Evolutionary conservation across 1,140 invertebrate species (phyloP).

Genomic region (Homarus americanus): DNA sequence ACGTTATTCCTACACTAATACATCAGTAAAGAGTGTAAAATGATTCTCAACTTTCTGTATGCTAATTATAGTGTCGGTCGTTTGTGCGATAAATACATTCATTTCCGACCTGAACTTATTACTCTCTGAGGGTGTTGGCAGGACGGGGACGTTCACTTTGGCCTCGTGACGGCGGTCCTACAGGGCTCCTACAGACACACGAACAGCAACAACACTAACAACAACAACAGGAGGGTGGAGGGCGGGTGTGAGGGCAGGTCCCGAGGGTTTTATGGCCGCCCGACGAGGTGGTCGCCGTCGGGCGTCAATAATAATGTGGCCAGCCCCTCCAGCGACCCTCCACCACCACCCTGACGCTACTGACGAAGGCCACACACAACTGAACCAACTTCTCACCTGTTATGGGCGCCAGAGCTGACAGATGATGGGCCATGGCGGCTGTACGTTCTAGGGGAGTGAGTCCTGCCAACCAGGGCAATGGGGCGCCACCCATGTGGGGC

Average conservation of each 20-base stretch:
- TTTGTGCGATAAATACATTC: too few relatives aligned
- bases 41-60: too few relatives aligned
- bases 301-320: background rate
- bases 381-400: slow-evolving; percentile 56
- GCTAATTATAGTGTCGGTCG: too few relatives aligned
- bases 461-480: slow-evolving; percentile 72
- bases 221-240: background rate
- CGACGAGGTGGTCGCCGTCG: background rate
- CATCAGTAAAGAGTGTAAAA: too few relatives aligned
- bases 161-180: too few relatives aligned
- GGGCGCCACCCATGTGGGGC: slow-evolving; percentile 59
- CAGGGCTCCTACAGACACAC: too few relatives aligned
- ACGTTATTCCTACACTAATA: too few relatives aligned
- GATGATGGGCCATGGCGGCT: slow-evolving; percentile 73
- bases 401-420: slow-evolving; percentile 72
- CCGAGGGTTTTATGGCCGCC: background rate
- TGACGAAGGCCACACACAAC: background rate
- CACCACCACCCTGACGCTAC: background rate
- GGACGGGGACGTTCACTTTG: too few relatives aligned
- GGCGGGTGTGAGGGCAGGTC: background rate
- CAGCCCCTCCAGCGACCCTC: background rate
- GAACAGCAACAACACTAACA: too few relatives aligned
- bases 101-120: too few relatives aligned
- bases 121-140: too few relatives aligned
- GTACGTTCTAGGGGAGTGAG: slow-evolving; percentile 74